Evolutionary conservation across 2,113 vertebrate species (phyloP).

Genomic region (Dascyllus trimaculatus): DNA sequence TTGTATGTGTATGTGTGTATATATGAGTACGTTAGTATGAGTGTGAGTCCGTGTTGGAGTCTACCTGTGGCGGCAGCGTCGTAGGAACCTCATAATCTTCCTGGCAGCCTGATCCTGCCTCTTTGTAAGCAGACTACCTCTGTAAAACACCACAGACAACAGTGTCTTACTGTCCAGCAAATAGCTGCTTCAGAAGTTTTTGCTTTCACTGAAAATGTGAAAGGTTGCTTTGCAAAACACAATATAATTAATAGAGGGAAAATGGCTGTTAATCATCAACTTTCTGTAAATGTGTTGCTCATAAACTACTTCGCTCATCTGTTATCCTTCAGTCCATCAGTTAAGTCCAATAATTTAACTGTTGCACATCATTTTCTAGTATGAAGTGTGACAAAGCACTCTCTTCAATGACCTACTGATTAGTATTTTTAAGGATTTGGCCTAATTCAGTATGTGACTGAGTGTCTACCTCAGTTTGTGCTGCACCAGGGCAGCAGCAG

Average conservation of each 20-base stretch:
- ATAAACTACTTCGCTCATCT: not conserved
- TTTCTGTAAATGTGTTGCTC: slow-evolving; percentile 7
- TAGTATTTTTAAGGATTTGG: not conserved
- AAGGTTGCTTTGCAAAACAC: slow-evolving; percentile 15
- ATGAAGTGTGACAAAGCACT: not conserved
- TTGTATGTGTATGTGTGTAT: not conserved
- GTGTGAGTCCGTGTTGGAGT: slow-evolving; percentile 29
- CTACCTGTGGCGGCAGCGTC: slow-evolving; percentile 99
- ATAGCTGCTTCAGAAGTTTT: not conserved
- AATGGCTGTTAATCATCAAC: not conserved
- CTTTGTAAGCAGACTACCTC: slow-evolving; percentile 98
- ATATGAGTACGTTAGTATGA: not conserved
- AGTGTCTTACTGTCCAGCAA: not conserved
- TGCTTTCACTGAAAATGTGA: slow-evolving; percentile 19
- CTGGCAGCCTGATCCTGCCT: slow-evolving; percentile 99
- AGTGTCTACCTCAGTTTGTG: slow-evolving; percentile 84
- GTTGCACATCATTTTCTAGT: slow-evolving; percentile 3
- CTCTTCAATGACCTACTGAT: slow-evolving; percentile 2
- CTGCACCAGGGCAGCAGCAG: slow-evolving; percentile 89
- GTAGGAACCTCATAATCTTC: slow-evolving; percentile 99
- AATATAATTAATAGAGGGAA: slow-evolving; percentile 1
- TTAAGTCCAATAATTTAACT: slow-evolving; percentile 20
- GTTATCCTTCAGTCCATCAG: slow-evolving; percentile 9
- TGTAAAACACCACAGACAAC: slow-evolving; percentile 74
- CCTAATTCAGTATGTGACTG: not conserved